Conservation (phyloP, 2,888 invertebrate genomes). For the Drosophila austrosaltans region DNA sequence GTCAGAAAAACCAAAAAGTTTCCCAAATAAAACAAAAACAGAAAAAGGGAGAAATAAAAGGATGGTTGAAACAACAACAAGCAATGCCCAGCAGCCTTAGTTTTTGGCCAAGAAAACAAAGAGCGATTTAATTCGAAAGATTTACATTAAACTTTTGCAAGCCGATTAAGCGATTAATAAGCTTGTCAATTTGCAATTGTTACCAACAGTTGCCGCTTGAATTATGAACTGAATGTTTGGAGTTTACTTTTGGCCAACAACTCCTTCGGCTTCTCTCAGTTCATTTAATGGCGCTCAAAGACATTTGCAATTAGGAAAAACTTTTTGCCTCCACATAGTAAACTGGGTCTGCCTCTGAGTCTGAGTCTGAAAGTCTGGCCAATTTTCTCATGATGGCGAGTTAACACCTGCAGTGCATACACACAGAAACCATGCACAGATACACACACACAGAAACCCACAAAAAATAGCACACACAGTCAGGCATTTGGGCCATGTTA, state of each 20-base stretch:
- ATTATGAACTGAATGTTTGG: conserved; percentile 64
- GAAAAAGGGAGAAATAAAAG: neutral
- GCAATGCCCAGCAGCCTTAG: conserved; percentile 1
- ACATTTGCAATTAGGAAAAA: conserved; percentile 64
- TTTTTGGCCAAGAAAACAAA: conserved; percentile 39
- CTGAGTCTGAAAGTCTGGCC: conserved; percentile 11
- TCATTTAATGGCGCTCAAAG: conserved; percentile 59
- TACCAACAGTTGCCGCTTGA: conserved; percentile 65
- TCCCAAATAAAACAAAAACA: conserved; percentile 10
- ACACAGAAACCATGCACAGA: conserved; percentile 8
- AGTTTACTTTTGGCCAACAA: conserved; percentile 37
- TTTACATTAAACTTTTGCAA: conserved; percentile 74
- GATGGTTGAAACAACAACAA: neutral
- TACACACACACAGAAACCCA: conserved; percentile 26
- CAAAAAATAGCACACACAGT: conserved; percentile 2
- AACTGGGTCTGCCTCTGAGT: neutral
- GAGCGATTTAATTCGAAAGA: conserved; percentile 67
- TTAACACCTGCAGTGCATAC: conserved; percentile 63
- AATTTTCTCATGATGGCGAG: conserved; percentile 33
- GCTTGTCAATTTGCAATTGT: conserved; percentile 77
- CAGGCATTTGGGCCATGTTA: neutral
- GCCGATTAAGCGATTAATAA: conserved; percentile 78
- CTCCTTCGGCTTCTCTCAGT: conserved; percentile 24
- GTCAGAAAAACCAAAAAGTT: conserved; percentile 60
- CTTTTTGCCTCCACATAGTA: conserved; percentile 26